Conservation (phyloP, 2,888 invertebrate species). For the Salticus scenicus region DNA sequence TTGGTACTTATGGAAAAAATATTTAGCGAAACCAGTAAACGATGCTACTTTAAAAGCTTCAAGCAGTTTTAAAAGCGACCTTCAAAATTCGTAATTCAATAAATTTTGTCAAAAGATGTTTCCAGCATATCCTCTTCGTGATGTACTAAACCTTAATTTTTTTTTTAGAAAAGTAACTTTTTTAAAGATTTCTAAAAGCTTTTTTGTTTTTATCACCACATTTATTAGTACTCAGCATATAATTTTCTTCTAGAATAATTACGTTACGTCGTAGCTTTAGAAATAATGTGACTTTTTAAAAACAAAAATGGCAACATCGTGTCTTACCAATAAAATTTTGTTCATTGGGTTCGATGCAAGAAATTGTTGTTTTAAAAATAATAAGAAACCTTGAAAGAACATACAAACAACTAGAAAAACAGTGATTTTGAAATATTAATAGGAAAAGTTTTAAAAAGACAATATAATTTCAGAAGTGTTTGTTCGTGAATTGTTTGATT, state of each 20-base stretch:
- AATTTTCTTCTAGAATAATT: constrained; percentile 1
- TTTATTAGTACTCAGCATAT: not conserved
- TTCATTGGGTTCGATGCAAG: too few species aligned
- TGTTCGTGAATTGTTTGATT: too few species aligned
- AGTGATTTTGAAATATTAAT: constrained; percentile 42
- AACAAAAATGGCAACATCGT: too few species aligned
- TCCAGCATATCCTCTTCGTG: not conserved
- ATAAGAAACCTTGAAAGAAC: not conserved
- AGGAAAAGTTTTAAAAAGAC: constrained; percentile 40
- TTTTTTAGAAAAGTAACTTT: not conserved
- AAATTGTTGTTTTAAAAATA: too few species aligned
- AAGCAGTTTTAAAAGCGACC: not conserved
- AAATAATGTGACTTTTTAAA: not conserved
- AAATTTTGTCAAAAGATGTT: not conserved
- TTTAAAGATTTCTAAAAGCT: not conserved
- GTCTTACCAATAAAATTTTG: too few species aligned
- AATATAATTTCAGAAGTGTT: too few species aligned
- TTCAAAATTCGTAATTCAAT: not conserved
- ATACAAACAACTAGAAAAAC: not conserved
- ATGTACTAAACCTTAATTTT: not conserved
- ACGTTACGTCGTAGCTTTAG: not conserved
- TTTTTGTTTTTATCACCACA: not conserved
- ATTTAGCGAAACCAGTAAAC: not conserved
- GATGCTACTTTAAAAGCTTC: not conserved
- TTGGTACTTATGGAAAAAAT: too few species aligned